phyloP scores from a whole-genome alignment of 2,888 invertebrate species.

The Endotricha flammealis region DNA sequence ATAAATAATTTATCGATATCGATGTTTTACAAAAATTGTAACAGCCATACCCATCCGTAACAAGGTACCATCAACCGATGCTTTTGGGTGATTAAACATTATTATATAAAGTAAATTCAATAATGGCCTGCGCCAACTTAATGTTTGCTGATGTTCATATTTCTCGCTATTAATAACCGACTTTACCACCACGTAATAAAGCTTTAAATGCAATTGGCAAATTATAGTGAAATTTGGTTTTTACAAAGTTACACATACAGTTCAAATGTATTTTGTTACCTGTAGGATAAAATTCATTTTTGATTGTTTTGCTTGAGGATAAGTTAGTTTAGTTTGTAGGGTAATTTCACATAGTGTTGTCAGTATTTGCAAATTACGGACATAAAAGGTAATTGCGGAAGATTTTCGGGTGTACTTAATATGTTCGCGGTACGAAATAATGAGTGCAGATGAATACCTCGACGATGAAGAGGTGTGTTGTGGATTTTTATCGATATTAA shows the following conservation, averaged over 20 bases:
- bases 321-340: conserved; percentile 28
- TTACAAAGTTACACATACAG: conserved; percentile 17
- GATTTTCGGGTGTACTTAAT: conserved; percentile 53
- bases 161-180: conserved; percentile 21
- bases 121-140: conserved; percentile 69
- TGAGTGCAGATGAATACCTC: conserved; percentile 27
- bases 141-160: conserved; percentile 59
- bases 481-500: conserved; percentile 25
- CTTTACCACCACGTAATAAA: conserved; percentile 29
- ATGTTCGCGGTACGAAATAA: conserved; percentile 50
- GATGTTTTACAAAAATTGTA: too few relatives aligned
- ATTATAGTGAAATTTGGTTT: conserved; percentile 26
- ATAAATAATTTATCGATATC: conserved; percentile 1
- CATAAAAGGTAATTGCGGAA: conserved; percentile 63
- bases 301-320: conserved; percentile 7
- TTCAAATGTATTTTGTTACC: conserved; percentile 17
- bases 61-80: conserved; percentile 70
- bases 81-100: conserved; percentile 75
- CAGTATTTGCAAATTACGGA: conserved; percentile 65
- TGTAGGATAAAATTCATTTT: conserved; percentile 12
- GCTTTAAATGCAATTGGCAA: conserved; percentile 27
- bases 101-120: conserved; percentile 79
- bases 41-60: conserved; percentile 54
- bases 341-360: conserved; percentile 57
- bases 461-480: conserved; percentile 13